Evolutionary conservation across 2,888 invertebrate species (phyloP).

Genomic region (Netelia inedita): DNA sequence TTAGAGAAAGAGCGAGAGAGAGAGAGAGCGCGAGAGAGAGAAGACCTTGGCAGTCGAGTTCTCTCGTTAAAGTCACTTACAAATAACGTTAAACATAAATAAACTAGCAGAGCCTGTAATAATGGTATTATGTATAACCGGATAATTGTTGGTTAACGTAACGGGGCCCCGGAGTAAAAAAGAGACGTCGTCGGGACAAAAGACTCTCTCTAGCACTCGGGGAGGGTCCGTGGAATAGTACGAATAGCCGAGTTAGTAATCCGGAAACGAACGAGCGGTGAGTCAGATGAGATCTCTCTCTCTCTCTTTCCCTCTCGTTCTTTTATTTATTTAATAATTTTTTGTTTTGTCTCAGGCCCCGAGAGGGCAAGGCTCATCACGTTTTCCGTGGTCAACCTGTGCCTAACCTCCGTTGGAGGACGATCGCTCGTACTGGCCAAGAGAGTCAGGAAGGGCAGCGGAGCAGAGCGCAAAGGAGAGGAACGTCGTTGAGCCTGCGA

Average conservation of each 20-base stretch:
- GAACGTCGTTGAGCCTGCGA: constrained; percentile 23
- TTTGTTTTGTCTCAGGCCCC: neutral
- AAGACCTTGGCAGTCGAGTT: constrained; percentile 55
- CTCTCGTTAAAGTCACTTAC: constrained; percentile 19
- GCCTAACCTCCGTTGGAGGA: no score
- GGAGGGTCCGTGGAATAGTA: constrained; percentile 21
- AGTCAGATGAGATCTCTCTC: constrained; percentile 38
- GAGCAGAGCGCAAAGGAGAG: constrained; percentile 48
- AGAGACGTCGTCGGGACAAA: neutral
- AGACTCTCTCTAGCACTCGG: neutral
- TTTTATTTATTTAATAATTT: neutral
- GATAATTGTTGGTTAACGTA: constrained; percentile 37
- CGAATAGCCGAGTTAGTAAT: constrained; percentile 38
- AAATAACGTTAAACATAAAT: constrained; percentile 38
- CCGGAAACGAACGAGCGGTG: constrained; percentile 50
- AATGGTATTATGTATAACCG: constrained; percentile 28
- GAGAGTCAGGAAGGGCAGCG: constrained; percentile 49
- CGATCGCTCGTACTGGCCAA: constrained; percentile 9
- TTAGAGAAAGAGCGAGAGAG: neutral
- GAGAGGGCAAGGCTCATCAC: neutral
- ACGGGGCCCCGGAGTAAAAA: neutral
- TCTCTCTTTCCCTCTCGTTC: constrained; percentile 11
- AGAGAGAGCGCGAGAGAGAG: neutral
- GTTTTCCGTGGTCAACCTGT: no score
- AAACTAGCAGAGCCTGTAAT: constrained; percentile 25